Conservation (phyloP, 1,140 invertebrate species). For the Trachymyrmex septentrionalis region DNA sequence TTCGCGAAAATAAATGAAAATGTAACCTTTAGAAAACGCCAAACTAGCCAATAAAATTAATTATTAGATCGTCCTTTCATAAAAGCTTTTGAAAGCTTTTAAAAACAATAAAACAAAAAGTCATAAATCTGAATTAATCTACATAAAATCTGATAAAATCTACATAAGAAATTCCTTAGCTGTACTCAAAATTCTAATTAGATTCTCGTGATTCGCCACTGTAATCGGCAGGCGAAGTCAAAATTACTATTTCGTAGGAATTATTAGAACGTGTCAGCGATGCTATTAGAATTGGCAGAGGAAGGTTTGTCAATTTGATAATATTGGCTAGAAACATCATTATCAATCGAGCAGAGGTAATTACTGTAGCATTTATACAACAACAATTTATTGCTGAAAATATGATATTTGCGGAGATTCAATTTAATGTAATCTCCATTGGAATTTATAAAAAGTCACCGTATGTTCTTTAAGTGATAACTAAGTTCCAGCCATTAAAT, state of each 20-base stretch:
- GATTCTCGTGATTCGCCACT: neutral
- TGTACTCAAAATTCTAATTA: conserved; percentile 15
- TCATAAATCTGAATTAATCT: neutral
- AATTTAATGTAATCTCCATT: neutral
- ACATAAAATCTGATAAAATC: no score
- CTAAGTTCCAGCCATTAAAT: no score
- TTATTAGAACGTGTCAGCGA: conserved; percentile 82
- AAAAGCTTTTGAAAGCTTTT: no score
- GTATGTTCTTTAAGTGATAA: neutral
- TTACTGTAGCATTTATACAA: conserved; percentile 19
- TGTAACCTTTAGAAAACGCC: neutral
- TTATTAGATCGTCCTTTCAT: neutral
- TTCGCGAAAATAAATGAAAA: conserved; percentile 27
- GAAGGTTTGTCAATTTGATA: conserved; percentile 84
- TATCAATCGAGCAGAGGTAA: conserved; percentile 83
- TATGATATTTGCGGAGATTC: neutral
- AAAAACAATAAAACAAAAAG: neutral
- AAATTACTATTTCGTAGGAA: conserved; percentile 82
- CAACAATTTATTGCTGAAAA: neutral
- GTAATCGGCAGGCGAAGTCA: conserved; percentile 45
- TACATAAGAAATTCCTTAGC: neutral
- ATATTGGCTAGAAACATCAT: conserved; percentile 83
- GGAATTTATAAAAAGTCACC: neutral
- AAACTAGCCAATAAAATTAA: neutral
- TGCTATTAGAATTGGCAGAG: conserved; percentile 82